Percentiles rank a stretch among this genome's conserved stretches.
phyloP scores from a whole-genome alignment of 2,113 vertebrate genomes.

The Apeltes quadracus region DNA sequence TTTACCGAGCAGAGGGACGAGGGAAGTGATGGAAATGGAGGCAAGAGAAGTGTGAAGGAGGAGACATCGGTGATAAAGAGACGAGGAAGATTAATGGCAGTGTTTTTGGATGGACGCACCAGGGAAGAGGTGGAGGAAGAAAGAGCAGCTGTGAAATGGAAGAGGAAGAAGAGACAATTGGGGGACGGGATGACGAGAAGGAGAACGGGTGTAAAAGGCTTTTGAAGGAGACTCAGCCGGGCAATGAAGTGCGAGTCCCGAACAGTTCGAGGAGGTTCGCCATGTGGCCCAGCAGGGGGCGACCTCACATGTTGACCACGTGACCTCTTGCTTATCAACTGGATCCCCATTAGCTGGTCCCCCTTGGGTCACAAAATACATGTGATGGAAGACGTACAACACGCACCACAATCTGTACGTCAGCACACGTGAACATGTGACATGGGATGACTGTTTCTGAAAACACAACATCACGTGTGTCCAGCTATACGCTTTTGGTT shows the following conservation, averaged over 20 bases:
- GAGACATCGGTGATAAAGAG: not conserved
- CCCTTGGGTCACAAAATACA: too few species aligned
- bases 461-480: too few species aligned
- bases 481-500: too few species aligned
- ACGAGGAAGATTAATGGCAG: not conserved
- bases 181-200: not conserved
- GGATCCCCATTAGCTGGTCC: too few species aligned
- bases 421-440: too few species aligned
- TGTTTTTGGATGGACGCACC: constrained; percentile 8
- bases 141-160: not conserved
- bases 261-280: not conserved
- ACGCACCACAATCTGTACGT: too few species aligned
- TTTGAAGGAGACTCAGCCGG: not conserved
- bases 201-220: not conserved
- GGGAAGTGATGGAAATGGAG: constrained; percentile 2
- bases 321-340: too few species aligned
- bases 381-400: too few species aligned
- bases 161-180: not conserved
- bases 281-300: too few species aligned
- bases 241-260: not conserved
- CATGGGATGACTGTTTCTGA: too few species aligned
- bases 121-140: not conserved
- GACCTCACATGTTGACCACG: too few species aligned
- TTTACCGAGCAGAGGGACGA: constrained; percentile 48
- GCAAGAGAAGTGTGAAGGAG: not conserved